These are phyloP conservation scores for Pipra filicauda DNA, from an alignment of 2,113 vertebrate genomes.

Conservation along the genomic window DNA sequence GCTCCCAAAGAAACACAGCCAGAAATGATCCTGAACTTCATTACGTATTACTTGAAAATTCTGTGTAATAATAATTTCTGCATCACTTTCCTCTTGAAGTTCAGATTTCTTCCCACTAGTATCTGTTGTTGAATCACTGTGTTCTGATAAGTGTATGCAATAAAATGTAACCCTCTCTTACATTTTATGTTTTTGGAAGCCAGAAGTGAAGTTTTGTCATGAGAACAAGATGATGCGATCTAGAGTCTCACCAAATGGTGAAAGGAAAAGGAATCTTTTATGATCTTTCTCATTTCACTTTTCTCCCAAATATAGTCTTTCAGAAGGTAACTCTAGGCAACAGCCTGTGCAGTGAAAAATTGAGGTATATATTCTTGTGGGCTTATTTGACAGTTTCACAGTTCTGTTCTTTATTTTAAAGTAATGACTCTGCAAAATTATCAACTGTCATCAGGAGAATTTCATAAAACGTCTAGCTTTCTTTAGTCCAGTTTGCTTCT, in stretches of 20 bases:
- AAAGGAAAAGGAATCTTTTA: not conserved
- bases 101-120: not conserved
- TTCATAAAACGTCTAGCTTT: not conserved
- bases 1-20: not conserved
- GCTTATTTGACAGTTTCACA: not conserved
- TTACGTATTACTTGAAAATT: not conserved
- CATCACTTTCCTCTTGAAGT: not conserved
- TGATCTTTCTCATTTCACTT: not conserved
- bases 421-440: not conserved
- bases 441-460: not conserved
- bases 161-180: not conserved
- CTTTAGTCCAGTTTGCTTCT: not conserved
- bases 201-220: not conserved
- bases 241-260: not conserved
- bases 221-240: not conserved
- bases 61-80: not conserved
- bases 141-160: not conserved
- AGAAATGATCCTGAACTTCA: not conserved
- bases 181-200: not conserved
- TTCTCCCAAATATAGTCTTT: not conserved
- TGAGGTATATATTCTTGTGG: not conserved
- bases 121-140: not conserved
- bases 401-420: not conserved
- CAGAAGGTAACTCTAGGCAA: not conserved
- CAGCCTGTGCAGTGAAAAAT: not conserved